Conservation (phyloP, 2,797 vertebrate genomes). For the Malacoctenus gilli region DNA sequence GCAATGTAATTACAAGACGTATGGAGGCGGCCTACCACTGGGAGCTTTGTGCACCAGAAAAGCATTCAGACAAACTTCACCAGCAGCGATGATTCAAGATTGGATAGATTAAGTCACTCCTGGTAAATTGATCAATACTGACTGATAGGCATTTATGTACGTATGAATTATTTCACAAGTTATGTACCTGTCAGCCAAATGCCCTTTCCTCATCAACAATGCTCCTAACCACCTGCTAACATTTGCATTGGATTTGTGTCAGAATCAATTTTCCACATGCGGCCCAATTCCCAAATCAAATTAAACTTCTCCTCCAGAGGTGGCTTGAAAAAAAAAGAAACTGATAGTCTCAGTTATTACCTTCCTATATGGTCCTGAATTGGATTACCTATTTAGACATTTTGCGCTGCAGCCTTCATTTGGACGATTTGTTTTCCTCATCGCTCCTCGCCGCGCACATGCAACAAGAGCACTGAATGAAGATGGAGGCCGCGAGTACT, state of each 20-base stretch:
- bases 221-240: background rate
- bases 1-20: conserved; percentile 31
- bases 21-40: conserved; percentile 8
- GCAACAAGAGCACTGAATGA: background rate
- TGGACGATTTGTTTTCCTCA: background rate
- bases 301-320: conserved; percentile 5
- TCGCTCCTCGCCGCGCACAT: conserved; percentile 1
- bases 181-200: too few relatives aligned
- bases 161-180: too few relatives aligned
- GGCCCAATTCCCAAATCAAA: conserved; percentile 4
- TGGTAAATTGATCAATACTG: too few relatives aligned
- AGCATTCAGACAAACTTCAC: background rate
- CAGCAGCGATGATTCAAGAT: too few relatives aligned
- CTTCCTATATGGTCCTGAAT: background rate
- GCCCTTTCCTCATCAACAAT: too few relatives aligned
- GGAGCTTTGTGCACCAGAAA: conserved; percentile 15
- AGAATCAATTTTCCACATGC: background rate
- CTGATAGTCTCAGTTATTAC: background rate
- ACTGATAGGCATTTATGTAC: background rate
- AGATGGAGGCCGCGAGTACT: background rate
- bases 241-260: conserved; percentile 15
- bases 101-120: too few relatives aligned
- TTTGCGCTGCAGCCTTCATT: background rate
- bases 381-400: conserved; percentile 1
- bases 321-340: background rate